These are phyloP conservation scores for Lichenostomus cassidix DNA, from an alignment of 2,113 vertebrate genomes.

Conservation along the genomic window DNA sequence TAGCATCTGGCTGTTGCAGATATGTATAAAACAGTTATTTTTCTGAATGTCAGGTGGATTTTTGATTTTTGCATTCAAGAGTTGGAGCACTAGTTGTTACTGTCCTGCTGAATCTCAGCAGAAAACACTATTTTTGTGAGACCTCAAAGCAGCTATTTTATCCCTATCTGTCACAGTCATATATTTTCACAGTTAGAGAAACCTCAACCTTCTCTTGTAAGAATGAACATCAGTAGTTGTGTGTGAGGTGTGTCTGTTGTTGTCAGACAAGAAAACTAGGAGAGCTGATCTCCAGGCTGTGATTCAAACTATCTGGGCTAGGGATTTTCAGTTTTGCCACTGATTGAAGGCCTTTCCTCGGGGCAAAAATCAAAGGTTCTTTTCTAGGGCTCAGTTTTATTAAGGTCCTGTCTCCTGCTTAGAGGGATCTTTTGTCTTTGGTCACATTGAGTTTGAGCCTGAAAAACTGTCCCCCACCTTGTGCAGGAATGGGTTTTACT, in stretches of 20 bases:
- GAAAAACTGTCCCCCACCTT: background rate
- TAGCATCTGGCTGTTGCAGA: background rate
- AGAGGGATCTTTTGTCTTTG: background rate
- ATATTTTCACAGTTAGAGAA: background rate
- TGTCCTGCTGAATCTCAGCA: background rate
- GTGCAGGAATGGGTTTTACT: background rate
- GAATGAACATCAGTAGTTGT: background rate
- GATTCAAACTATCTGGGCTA: background rate
- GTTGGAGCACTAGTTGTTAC: background rate
- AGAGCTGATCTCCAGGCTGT: background rate
- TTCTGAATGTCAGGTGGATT: background rate
- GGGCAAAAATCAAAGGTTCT: background rate
- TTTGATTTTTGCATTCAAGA: background rate
- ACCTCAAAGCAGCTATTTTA: background rate
- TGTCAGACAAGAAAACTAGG: background rate
- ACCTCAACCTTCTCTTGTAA: background rate
- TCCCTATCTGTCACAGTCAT: background rate
- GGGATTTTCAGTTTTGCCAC: background rate
- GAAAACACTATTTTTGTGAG: background rate
- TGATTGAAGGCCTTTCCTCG: background rate
- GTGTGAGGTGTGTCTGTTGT: background rate
- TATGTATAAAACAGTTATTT: background rate
- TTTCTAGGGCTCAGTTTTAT: background rate
- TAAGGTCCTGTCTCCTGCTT: background rate
- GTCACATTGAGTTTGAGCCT: background rate